Evolutionary conservation across 2,888 invertebrate genomes (phyloP), one percentile per base, ranked within the genome.

Genomic region (Drosophila rubida): DNA sequence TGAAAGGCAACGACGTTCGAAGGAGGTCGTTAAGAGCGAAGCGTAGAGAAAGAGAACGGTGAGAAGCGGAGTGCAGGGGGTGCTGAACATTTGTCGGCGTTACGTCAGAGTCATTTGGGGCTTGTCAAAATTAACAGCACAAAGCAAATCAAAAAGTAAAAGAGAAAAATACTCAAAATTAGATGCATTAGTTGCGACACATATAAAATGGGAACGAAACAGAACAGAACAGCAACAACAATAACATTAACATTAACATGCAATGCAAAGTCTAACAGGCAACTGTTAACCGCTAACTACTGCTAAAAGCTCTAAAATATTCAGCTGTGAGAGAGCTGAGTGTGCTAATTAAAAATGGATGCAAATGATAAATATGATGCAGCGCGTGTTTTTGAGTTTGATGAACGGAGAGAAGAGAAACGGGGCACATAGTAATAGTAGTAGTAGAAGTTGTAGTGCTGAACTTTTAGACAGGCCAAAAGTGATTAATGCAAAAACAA

Each of bases 281-380:
- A 71, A 69, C 71, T 87, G 82, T 73, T 82, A 82, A 80, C 86
- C 11, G 30, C 30, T 30, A 32, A 60, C 45, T 71, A 84, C 66
- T 65, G 55, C 62, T 73, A 75, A 64, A 71, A 78, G 74, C 77
- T 71, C 50, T 50, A 61, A 60, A 32, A 11, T 32, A 70, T 77
- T 74, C 74, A 77, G 66, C 73, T 66, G 73, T 62, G 66, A 67
- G 63, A 70, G 66, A 68, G 85, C 85, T 39, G 64, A 73, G 61
- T 49, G 87, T 80, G 81, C 70, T 87, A 81, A 80, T 80, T 77
- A 53, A 51, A 60, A 46, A 81, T 63, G 80, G 76, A 88, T 84
- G 84, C 84, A 84, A 88, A 88, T 80, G 78, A 87, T 80, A 88
- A 83, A 75, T 70, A 80, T 80, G 79, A 79, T 82, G 69, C 80